Evolutionary conservation across 2,797 vertebrate species (phyloP).

Genomic region (Oophaga sylvatica): DNA sequence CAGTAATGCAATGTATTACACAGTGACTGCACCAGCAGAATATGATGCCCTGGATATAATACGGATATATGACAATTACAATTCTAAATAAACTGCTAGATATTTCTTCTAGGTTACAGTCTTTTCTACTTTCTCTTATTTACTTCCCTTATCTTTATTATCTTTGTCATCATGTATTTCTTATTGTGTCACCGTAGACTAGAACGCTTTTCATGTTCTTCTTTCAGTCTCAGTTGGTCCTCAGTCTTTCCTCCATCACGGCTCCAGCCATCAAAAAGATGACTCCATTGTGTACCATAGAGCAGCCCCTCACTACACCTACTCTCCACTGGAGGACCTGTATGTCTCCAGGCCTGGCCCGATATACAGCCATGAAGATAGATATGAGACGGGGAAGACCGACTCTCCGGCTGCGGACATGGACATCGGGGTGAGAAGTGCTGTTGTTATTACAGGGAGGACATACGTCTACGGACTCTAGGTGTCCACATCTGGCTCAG

Average conservation of each 20-base stretch:
- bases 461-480: background rate
- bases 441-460: too few relatives aligned
- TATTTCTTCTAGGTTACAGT: too few relatives aligned
- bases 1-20: too few relatives aligned
- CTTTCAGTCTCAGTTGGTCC: background rate
- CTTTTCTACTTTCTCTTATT: too few relatives aligned
- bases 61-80: too few relatives aligned
- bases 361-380: conserved; percentile 2
- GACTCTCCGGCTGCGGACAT: background rate
- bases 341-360: background rate
- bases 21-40: too few relatives aligned
- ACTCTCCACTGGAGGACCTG: background rate
- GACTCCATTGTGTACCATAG: conserved; percentile 24
- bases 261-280: conserved; percentile 4
- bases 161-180: background rate
- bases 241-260: conserved; percentile 18
- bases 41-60: too few relatives aligned
- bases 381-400: conserved; percentile 20
- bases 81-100: too few relatives aligned
- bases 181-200: background rate
- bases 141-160: too few relatives aligned
- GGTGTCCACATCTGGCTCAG: background rate
- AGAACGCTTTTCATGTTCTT: background rate
- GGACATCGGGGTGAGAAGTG: conserved; percentile 20
- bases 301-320: conserved; percentile 19